Percentiles rank a stretch among this genome's conserved stretches.
phyloP scores from a whole-genome alignment of 2,888 invertebrate species.

The Ischnus inquisitorius region DNA sequence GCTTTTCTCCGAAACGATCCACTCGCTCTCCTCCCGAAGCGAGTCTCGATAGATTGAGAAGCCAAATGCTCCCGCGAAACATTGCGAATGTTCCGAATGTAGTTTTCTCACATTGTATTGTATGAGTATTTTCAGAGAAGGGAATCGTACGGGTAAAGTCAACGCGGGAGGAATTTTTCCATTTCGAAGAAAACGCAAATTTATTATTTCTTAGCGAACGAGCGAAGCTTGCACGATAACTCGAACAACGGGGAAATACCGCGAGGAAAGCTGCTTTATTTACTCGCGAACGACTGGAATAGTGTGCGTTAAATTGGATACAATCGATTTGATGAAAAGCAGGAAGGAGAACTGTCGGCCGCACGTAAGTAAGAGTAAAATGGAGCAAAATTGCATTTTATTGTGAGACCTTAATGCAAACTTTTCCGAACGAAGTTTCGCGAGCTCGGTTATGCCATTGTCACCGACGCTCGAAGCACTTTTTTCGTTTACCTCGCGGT shows the following conservation, averaged over 20 bases:
- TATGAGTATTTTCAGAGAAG: no score
- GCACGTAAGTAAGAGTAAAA: no score
- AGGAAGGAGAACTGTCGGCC: conserved; percentile 1
- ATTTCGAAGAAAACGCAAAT: no score
- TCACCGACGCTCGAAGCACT: conserved; percentile 7
- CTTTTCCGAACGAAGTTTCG: conserved; percentile 12
- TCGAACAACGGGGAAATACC: neutral
- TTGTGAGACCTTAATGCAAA: conserved; percentile 3
- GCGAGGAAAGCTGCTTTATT: neutral
- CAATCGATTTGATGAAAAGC: neutral
- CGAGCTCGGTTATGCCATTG: conserved; percentile 3
- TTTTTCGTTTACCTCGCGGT: neutral
- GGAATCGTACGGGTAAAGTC: no score
- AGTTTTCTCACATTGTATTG: no score
- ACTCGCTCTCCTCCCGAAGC: no score
- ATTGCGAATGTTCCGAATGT: no score
- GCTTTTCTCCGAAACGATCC: no score
- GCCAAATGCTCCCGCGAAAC: no score
- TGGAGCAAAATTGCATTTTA: conserved; percentile 40
- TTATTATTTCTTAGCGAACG: no score
- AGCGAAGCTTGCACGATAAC: conserved; percentile 5
- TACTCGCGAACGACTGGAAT: neutral
- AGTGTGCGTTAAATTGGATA: conserved; percentile 15
- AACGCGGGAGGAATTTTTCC: no score
- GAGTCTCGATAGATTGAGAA: no score